Conservation (phyloP, 2,888 invertebrate species). For the Volucella inflata region DNA sequence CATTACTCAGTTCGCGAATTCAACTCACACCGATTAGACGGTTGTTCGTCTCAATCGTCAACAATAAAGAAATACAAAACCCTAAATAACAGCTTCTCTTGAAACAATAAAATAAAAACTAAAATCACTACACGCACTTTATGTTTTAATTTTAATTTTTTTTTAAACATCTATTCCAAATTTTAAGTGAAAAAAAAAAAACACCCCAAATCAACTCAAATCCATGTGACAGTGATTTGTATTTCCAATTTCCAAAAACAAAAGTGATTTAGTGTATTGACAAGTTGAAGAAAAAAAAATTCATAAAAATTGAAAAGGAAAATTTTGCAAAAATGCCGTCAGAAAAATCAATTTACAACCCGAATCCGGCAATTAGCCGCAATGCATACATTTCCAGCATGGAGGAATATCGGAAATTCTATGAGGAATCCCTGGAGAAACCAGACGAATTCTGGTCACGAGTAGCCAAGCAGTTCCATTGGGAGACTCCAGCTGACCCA, state of each 20-base stretch:
- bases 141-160: slow-evolving; percentile 13
- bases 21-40: slow-evolving; percentile 57
- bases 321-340: slow-evolving; percentile 84
- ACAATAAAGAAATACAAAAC: slow-evolving; percentile 8
- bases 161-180: slow-evolving; percentile 11
- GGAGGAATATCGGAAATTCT: slow-evolving; percentile 92
- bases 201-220: slow-evolving; percentile 11
- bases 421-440: slow-evolving; percentile 93
- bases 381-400: slow-evolving; percentile 88
- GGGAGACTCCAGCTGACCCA: slow-evolving; percentile 91
- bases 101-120: neutral
- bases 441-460: slow-evolving; percentile 97
- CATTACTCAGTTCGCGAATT: slow-evolving; percentile 69
- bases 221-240: slow-evolving; percentile 58
- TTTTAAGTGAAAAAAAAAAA: slow-evolving; percentile 41
- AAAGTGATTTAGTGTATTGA: slow-evolving; percentile 41
- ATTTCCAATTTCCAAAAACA: slow-evolving; percentile 13
- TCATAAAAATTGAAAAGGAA: neutral
- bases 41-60: slow-evolving; percentile 47
- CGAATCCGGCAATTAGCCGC: slow-evolving; percentile 85
- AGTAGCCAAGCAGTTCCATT: slow-evolving; percentile 96
- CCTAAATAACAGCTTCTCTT: slow-evolving; percentile 24
- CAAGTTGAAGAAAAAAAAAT: slow-evolving; percentile 4
- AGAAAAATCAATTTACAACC: slow-evolving; percentile 86
- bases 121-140: neutral